Evolutionary conservation across 1,140 invertebrate species (phyloP).

Genomic region (Octopus bimaculoides): DNA sequence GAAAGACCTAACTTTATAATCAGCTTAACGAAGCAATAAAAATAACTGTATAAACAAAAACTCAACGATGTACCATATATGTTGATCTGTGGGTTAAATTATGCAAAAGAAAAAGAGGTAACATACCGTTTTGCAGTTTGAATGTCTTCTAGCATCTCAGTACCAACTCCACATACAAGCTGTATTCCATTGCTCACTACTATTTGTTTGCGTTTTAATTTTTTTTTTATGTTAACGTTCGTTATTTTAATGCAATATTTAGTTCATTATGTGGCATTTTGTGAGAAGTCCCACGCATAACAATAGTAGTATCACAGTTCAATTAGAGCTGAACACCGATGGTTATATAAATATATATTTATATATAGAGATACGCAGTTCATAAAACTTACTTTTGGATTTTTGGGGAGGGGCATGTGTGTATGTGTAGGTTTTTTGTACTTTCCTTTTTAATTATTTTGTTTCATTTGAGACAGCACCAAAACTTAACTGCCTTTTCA

Average conservation of each 20-base stretch:
- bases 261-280: background rate
- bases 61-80: background rate
- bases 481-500: background rate
- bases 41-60: background rate
- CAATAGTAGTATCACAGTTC: conserved; percentile 3
- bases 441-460: background rate
- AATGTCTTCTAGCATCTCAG: conserved; percentile 12
- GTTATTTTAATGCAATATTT: conserved; percentile 10
- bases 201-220: conserved; percentile 3
- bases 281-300: background rate
- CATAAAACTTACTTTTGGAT: background rate
- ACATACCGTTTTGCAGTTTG: conserved; percentile 7
- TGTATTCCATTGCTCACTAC: conserved; percentile 3
- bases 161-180: conserved; percentile 8
- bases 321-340: background rate
- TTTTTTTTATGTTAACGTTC: conserved; percentile 6
- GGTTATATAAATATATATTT: too few relatives aligned
- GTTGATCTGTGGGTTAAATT: conserved; percentile 8
- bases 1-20: background rate
- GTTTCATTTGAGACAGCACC: background rate
- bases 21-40: background rate
- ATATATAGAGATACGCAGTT: background rate
- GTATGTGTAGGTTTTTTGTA: background rate
- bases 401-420: background rate
- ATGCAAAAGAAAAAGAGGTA: conserved; percentile 15